These are phyloP conservation scores for Ptyas mucosa DNA, from an alignment of 2,113 vertebrate species.

Conservation along the genomic window DNA sequence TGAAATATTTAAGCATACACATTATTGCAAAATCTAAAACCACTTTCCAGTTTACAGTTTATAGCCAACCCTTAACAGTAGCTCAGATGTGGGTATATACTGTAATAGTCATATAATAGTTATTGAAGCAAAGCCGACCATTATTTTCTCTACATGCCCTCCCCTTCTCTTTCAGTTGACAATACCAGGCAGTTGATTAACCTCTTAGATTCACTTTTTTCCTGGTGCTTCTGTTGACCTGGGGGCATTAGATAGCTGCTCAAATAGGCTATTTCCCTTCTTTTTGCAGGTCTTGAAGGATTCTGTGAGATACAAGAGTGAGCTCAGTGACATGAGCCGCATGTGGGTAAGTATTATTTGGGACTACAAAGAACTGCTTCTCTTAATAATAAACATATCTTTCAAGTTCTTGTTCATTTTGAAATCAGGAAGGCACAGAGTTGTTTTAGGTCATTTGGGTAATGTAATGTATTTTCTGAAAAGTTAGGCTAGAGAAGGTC, in stretches of 20 bases:
- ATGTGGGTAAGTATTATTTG: slow-evolving; percentile 88
- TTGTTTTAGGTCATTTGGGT: background rate
- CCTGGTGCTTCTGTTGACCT: background rate
- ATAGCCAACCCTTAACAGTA: background rate
- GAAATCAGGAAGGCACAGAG: background rate
- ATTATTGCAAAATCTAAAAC: background rate
- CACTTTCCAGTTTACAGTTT: background rate
- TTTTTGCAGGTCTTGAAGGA: slow-evolving; percentile 89
- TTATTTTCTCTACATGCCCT: background rate
- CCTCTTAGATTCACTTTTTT: too few species aligned
- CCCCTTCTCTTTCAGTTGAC: background rate
- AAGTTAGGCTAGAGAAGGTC: background rate
- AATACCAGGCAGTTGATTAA: background rate
- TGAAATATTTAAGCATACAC: background rate
- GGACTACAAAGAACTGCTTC: fast-evolving
- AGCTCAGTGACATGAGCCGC: slow-evolving; percentile 95
- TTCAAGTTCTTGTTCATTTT: background rate
- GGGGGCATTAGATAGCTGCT: background rate
- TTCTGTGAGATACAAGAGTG: slow-evolving; percentile 90
- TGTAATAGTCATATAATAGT: too few species aligned
- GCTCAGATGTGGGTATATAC: background rate
- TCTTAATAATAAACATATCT: background rate
- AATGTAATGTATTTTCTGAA: background rate
- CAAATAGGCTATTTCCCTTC: background rate
- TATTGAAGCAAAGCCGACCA: background rate